Evolutionary conservation across 2,797 vertebrate genomes (phyloP), one percentile per base, ranked within the genome.

Genomic region (Streptopelia turtur): DNA sequence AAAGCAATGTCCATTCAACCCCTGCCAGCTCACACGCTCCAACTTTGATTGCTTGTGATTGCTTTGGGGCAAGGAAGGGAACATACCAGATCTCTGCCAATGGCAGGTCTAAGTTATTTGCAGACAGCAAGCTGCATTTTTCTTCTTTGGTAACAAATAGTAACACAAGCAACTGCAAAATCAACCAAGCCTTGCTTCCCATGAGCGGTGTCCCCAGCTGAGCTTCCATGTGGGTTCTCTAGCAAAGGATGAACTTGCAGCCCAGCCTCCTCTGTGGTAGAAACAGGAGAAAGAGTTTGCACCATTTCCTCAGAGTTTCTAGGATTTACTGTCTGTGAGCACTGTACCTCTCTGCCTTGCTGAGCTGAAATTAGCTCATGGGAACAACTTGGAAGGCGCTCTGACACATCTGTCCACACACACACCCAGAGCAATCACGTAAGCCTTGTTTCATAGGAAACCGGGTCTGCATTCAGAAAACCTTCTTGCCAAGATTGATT

Each of bases 1-100:
- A 95, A 78, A 93, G 56, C 59, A 59, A 56, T 49, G 83, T 65
- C 85, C 55, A 20, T 91, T 89, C 94, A 83, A 56, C 41, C 63
- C 27, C 57, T 35, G 53, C 17, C 70, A 79, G 59, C 47, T 52
- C 17, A 2, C 4, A 4, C 24, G 68, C 68, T 86, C 61, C 17
- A 16, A 1, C 33, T 90, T 85, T 57, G 75, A 92, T 89, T 89
- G 87, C 69, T 71, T 59, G 30, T 50, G 87, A 81, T 94, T 94
- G 87, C 87, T 88, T 83, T 79, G 87, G 57, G 84, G 50, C 0
- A 0, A 90, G 56, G 22, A 88, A 77, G 55, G 77, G 18, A 93
- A 66, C 52, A 71, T 6, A 64, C 3, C 74, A 76, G 33, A 59
- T 49, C 30, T 41, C 53, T 85, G 57, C 43, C 87, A 16, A 18